phyloP scores from a whole-genome alignment of 1,140 invertebrate genomes.

The Chironomus striatipennis region DNA sequence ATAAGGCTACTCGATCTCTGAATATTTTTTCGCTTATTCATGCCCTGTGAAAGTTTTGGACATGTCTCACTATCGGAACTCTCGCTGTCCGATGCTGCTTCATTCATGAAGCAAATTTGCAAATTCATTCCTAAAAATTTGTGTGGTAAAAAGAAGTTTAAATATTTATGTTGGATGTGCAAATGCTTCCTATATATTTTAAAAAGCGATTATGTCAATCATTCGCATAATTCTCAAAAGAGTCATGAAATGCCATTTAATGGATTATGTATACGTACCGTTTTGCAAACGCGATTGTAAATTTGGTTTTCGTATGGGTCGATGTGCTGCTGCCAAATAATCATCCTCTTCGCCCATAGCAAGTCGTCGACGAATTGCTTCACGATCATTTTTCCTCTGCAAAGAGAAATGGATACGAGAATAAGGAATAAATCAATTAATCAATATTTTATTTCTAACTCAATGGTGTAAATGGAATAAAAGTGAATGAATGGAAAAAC shows the following conservation, averaged over 20 bases:
- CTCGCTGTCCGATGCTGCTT: constrained; percentile 75
- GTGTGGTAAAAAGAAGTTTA: constrained; percentile 38
- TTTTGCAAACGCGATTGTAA: constrained; percentile 78
- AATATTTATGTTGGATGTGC: no score
- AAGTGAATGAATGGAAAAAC: no score
- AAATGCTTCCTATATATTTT: no score
- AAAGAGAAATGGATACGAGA: constrained; percentile 41
- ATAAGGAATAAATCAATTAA: constrained; percentile 26
- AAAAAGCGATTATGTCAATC: no score
- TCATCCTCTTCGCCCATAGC: constrained; percentile 82
- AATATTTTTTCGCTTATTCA: constrained; percentile 25
- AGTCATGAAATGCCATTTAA: not conserved
- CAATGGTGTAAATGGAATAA: no score
- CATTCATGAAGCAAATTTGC: constrained; percentile 93
- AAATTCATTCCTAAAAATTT: constrained; percentile 77
- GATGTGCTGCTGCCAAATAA: constrained; percentile 48
- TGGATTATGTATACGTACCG: constrained; percentile 46
- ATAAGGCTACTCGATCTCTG: not conserved
- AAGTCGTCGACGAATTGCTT: constrained; percentile 79
- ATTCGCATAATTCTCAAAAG: no score
- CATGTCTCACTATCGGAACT: constrained; percentile 59
- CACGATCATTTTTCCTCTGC: constrained; percentile 79
- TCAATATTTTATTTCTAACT: not conserved
- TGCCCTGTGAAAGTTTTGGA: constrained; percentile 32
- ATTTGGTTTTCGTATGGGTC: constrained; percentile 71